Evolutionary conservation across 1,140 invertebrate genomes (phyloP), one percentile per base, ranked within the genome.

Genomic region (Antheraea pernyi): DNA sequence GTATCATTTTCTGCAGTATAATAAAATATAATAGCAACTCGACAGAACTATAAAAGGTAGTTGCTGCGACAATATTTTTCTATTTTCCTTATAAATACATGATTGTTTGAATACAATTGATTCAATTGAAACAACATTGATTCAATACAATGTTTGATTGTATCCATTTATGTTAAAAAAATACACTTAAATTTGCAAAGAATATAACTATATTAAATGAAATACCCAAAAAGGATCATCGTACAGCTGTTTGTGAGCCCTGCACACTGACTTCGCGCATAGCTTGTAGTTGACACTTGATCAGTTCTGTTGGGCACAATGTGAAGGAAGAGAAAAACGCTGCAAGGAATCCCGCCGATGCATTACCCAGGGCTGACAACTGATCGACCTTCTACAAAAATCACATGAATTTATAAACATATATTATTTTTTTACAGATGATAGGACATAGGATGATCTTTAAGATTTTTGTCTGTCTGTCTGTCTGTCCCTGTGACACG

Each of bases 241-340:
- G 79, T 91, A 91, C 89, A 86, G 86, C 86, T 84, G 88, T 84
- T 84, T 91, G 88, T 68, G 86, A 80, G 73, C 86, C 80, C 67
- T 89, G 86, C 22, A 89, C 77, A 76, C 87, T 94, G 80, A 97
- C 95, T 94, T 99, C 99, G 78, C 96, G 94, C 94, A 99, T 96
- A 0, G 99, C 98, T 94, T 99, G 99, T 58, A 99, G 93, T 78
- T 98, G 96, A 92, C 99, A 99, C 93, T 99, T 99, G 71, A 99
- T 95, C 61, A 99, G 93, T 93, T 99, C 99, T 0, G 99, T 99
- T 7, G 99, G 99, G 84, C 98, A 99, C 7, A 99, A 94, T 4
- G 98, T 97, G 73, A 99, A 95, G 0, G 98, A 98, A 7, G 98
- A 99, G 85, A 99, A 99, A 91, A 99, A 99, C 19, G 99, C 98